These are phyloP conservation scores for Meloidogyne chitwoodi DNA, from an alignment of 1,140 invertebrate species.

Conservation along the genomic window DNA sequence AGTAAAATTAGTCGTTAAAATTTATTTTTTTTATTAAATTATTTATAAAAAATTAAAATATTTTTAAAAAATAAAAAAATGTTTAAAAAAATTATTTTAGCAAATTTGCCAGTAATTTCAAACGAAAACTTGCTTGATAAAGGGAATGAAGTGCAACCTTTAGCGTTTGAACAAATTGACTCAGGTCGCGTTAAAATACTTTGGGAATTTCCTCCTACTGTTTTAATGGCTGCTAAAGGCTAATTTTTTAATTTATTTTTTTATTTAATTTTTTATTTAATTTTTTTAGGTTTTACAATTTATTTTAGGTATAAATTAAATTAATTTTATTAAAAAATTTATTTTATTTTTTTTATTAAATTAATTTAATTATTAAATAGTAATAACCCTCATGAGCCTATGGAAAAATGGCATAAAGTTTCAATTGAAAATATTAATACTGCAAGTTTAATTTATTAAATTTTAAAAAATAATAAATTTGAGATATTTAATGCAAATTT, in stretches of 20 bases:
- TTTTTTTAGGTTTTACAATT: slow-evolving; percentile 3
- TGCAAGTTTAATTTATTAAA: slow-evolving; percentile 16
- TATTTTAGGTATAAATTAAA: slow-evolving; percentile 10
- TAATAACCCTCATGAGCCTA: slow-evolving; percentile 33
- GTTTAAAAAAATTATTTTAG: not conserved
- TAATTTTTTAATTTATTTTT: not conserved
- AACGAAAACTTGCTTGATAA: slow-evolving; percentile 16
- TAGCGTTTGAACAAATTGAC: slow-evolving; percentile 44
- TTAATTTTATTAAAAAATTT: not conserved
- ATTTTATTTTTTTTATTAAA: no score
- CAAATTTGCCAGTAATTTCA: slow-evolving; percentile 17
- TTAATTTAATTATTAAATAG: slow-evolving; percentile 30
- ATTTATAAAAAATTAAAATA: no score
- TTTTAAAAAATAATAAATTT: not conserved
- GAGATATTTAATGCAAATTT: no score
- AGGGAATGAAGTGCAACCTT: slow-evolving; percentile 29
- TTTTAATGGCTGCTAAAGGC: slow-evolving; percentile 14
- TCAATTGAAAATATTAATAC: slow-evolving; percentile 30
- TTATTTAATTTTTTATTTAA: not conserved
- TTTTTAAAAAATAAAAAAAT: no score
- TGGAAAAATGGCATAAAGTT: slow-evolving; percentile 41
- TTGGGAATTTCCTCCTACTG: slow-evolving; percentile 44
- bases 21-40: no score
- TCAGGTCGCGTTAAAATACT: slow-evolving; percentile 37
- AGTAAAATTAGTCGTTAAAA: no score